These are phyloP conservation scores for Pycnonotus jocosus DNA, from an alignment of 2,113 vertebrate species.

Conservation along the genomic window DNA sequence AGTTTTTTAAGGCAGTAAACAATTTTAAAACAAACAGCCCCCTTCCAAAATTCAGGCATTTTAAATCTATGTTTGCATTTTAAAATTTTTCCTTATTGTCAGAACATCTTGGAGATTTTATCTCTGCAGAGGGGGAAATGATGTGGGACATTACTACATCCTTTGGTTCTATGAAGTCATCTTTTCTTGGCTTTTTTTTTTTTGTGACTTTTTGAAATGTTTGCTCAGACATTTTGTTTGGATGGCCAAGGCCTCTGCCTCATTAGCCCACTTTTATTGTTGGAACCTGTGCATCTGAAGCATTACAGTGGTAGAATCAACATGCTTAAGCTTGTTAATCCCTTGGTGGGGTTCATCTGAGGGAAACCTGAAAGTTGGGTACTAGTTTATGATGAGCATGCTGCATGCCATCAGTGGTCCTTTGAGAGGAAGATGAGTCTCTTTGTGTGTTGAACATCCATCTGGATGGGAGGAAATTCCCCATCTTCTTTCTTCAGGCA, in stretches of 20 bases:
- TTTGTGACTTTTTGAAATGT: not conserved
- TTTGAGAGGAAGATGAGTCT: not conserved
- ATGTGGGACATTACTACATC: not conserved
- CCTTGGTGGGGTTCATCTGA: not conserved
- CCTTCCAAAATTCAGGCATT: not conserved
- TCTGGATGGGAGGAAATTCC: not conserved
- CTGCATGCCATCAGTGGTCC: not conserved
- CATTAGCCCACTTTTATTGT: not conserved
- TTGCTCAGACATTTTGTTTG: not conserved
- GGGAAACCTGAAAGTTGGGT: not conserved
- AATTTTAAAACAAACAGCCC: not conserved
- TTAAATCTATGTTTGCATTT: not conserved
- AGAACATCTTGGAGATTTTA: not conserved
- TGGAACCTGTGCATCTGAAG: not conserved
- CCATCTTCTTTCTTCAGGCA: not conserved
- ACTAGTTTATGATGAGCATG: rapidly evolving
- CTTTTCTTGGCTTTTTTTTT: not conserved
- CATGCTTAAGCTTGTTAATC: not conserved
- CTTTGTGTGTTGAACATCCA: not conserved
- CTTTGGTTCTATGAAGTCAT: not conserved
- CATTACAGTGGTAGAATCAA: not conserved
- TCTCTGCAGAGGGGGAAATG: not conserved
- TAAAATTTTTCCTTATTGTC: not conserved
- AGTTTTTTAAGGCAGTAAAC: not conserved
- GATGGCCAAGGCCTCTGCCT: not conserved